phyloP scores from a whole-genome alignment of 2,888 invertebrate species.

The Conistra vaccinii region DNA sequence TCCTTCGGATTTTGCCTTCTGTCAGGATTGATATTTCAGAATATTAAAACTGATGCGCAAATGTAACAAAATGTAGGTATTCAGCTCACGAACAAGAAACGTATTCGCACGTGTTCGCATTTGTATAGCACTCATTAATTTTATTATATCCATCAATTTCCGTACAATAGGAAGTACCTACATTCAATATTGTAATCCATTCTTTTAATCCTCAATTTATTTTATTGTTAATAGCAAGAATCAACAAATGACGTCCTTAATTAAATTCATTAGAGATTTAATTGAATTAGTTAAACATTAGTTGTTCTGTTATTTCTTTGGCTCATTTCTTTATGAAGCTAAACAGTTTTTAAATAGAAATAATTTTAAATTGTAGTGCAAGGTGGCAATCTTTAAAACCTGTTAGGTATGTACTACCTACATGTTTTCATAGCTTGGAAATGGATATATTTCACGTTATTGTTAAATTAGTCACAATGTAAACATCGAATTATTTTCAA shows the following conservation, averaged over 20 bases:
- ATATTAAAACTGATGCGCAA: not conserved
- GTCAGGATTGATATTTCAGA: not conserved
- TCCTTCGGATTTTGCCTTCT: not conserved
- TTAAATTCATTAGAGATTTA: not conserved
- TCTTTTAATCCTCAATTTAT: slow-evolving; percentile 34
- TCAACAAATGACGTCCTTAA: not conserved
- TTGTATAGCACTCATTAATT: slow-evolving; percentile 11
- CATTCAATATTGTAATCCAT: slow-evolving; percentile 3
- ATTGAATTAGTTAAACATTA: not conserved
- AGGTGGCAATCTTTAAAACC: not conserved
- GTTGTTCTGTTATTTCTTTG: not conserved
- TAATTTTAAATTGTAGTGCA: not conserved
- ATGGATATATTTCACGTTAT: not conserved
- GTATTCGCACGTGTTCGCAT: slow-evolving; percentile 23
- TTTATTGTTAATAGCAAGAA: slow-evolving; percentile 4
- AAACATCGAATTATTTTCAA: not conserved
- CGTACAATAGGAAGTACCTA: slow-evolving; percentile 25
- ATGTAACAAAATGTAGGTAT: slow-evolving; percentile 5
- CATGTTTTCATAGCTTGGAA: not conserved
- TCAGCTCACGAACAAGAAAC: slow-evolving; percentile 28
- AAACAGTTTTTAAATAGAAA: not conserved
- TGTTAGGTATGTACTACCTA: not conserved
- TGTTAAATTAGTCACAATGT: not conserved
- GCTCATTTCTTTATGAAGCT: not conserved
- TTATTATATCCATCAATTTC: slow-evolving; percentile 31